Percentiles rank a stretch among this genome's conserved stretches.
Conservation (phyloP, 2,888 invertebrate genomes). For the Palloptera scutellata region DNA sequence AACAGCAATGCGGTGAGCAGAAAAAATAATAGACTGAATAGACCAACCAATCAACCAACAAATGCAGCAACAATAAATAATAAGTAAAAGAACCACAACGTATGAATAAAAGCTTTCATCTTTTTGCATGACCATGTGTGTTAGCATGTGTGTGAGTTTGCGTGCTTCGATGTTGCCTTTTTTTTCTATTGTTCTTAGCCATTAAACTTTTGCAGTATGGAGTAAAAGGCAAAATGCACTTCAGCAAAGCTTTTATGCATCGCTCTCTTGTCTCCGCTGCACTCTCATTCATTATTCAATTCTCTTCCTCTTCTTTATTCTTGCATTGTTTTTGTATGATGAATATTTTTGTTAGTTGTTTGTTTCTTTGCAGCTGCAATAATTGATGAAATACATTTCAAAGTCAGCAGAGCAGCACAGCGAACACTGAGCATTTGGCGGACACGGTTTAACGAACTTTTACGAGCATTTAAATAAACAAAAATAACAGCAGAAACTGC, state of each 20-base stretch:
- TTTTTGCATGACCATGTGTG: no score
- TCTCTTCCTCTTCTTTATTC: not conserved
- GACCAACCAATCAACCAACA: not conserved
- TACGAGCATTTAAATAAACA: not conserved
- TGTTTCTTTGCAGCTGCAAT: conserved; percentile 50
- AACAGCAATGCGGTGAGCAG: not conserved
- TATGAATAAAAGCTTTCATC: no score
- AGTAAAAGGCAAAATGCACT: no score
- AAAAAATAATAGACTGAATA: not conserved
- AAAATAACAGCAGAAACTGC: not conserved
- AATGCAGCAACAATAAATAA: not conserved
- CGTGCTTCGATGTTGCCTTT: no score
- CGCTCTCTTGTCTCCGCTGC: no score
- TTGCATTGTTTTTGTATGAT: no score
- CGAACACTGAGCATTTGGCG: conserved; percentile 1
- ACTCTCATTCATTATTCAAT: not conserved
- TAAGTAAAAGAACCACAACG: no score
- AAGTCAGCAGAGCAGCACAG: conserved; percentile 44
- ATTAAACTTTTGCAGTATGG: no score
- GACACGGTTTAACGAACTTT: not conserved
- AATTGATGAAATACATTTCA: conserved; percentile 53
- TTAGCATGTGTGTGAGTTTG: no score
- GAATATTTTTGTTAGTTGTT: no score
- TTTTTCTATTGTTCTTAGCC: no score
- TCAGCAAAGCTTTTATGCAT: no score